Conservation (phyloP, 1,140 invertebrate species). For the Elymnias hypermnestra region DNA sequence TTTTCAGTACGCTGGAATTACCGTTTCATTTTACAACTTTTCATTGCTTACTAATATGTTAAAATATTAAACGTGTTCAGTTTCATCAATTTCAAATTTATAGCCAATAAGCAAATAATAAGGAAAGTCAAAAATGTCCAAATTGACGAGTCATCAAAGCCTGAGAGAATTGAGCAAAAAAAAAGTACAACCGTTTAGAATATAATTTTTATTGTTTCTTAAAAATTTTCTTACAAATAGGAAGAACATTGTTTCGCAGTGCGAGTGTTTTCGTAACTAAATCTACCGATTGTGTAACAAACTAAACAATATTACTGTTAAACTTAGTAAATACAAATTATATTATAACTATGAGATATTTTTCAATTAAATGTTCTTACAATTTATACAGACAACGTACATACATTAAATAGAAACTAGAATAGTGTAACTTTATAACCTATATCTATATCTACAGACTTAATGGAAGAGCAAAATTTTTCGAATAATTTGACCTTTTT, state of each 20-base stretch:
- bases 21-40: too few relatives aligned
- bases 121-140: too few relatives aligned
- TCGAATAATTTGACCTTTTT: slow-evolving; percentile 28
- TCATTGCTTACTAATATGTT: too few relatives aligned
- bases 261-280: slow-evolving; percentile 50
- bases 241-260: slow-evolving; percentile 65
- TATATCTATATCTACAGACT: slow-evolving; percentile 60
- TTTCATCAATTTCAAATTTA: too few relatives aligned
- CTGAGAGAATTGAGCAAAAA: too few relatives aligned
- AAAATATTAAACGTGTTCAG: too few relatives aligned
- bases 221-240: slow-evolving; percentile 71
- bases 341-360: slow-evolving; percentile 67
- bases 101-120: too few relatives aligned
- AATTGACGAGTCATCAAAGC: too few relatives aligned
- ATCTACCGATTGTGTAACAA: slow-evolving; percentile 40
- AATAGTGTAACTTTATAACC: too few relatives aligned
- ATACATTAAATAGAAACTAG: slow-evolving; percentile 24
- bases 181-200: too few relatives aligned
- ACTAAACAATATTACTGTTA: slow-evolving; percentile 33
- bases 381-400: slow-evolving; percentile 63
- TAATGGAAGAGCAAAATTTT: slow-evolving; percentile 58
- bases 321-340: slow-evolving; percentile 55
- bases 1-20: too few relatives aligned
- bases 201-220: slow-evolving; percentile 70
- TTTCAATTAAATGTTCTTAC: slow-evolving; percentile 50